Evolutionary conservation across 2,888 invertebrate genomes (phyloP).

Genomic region (Tillus elongatus): DNA sequence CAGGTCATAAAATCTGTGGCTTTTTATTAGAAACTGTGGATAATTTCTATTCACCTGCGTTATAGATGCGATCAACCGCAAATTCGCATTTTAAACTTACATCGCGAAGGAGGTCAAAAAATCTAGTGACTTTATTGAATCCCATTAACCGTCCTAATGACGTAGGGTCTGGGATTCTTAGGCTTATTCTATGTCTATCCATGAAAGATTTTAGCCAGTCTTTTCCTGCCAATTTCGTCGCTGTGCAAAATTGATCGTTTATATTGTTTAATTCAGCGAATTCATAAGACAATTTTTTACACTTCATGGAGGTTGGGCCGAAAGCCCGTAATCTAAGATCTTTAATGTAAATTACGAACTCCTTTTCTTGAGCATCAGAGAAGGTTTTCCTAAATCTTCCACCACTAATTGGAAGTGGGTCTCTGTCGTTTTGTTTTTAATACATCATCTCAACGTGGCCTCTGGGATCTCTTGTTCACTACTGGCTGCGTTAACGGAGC

Average conservation of each 20-base stretch:
- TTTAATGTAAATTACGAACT: constrained; percentile 17
- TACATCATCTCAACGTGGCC: constrained; percentile 16
- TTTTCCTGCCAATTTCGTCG: constrained; percentile 18
- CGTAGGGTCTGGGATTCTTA: constrained; percentile 19
- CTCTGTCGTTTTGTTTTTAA: constrained; percentile 17
- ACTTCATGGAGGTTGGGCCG: constrained; percentile 15
- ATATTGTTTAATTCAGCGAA: constrained; percentile 18
- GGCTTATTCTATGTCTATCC: constrained; percentile 17
- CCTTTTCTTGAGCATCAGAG: constrained; percentile 17
- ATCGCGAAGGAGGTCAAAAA: constrained; percentile 12
- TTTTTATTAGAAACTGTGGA: constrained; percentile 20
- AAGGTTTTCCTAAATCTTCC: constrained; percentile 13
- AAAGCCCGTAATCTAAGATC: constrained; percentile 14
- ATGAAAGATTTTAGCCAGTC: constrained; percentile 20
- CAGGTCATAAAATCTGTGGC: constrained; percentile 21
- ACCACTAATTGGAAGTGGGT: constrained; percentile 14
- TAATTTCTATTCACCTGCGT: constrained; percentile 22
- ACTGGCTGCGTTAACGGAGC: constrained; percentile 14
- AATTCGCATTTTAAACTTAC: constrained; percentile 17
- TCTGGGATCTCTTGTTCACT: constrained; percentile 13
- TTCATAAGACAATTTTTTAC: constrained; percentile 19
- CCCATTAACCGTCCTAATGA: constrained; percentile 18
- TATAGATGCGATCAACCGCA: constrained; percentile 20
- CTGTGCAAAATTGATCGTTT: constrained; percentile 15
- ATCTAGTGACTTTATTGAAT: constrained; percentile 17